phyloP scores from a whole-genome alignment of 2,113 vertebrate genomes.

The Phaethornis superciliosus region DNA sequence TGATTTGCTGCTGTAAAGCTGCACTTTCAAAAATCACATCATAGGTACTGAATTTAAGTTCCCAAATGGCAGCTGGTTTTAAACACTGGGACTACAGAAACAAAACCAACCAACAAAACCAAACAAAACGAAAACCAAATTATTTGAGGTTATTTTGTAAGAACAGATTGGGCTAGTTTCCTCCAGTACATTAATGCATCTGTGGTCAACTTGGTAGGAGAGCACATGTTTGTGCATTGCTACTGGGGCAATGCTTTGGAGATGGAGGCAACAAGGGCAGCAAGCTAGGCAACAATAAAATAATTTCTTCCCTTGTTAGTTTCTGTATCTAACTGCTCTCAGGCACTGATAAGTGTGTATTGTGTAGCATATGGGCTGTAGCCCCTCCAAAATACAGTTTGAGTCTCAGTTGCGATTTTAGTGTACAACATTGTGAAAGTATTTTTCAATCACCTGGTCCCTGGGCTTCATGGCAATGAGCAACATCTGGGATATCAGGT shows the following conservation, averaged over 20 bases:
- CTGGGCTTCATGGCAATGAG: background rate
- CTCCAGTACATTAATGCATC: background rate
- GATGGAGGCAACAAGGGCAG: background rate
- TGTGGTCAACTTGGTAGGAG: background rate
- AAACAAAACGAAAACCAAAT: background rate
- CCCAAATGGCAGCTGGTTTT: background rate
- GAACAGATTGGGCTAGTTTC: background rate
- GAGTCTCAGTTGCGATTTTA: background rate
- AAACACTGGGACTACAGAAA: background rate
- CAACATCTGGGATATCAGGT: background rate
- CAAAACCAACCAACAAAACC: too few species aligned
- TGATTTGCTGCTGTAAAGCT: background rate
- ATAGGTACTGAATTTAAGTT: slow-evolving; percentile 36
- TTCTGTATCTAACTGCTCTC: background rate
- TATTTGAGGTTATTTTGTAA: background rate
- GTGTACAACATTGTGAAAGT: background rate
- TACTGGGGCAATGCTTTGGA: background rate
- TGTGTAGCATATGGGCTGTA: rapidly evolving
- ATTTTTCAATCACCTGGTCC: background rate
- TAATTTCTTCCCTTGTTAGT: background rate
- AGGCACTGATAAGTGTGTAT: background rate
- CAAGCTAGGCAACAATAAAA: background rate
- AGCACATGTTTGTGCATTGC: background rate
- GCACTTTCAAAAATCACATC: slow-evolving; percentile 3
- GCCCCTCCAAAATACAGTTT: background rate